These are phyloP conservation scores for Daktulosphaira vitifoliae DNA, from an alignment of 1,140 invertebrate genomes.

Conservation along the genomic window DNA sequence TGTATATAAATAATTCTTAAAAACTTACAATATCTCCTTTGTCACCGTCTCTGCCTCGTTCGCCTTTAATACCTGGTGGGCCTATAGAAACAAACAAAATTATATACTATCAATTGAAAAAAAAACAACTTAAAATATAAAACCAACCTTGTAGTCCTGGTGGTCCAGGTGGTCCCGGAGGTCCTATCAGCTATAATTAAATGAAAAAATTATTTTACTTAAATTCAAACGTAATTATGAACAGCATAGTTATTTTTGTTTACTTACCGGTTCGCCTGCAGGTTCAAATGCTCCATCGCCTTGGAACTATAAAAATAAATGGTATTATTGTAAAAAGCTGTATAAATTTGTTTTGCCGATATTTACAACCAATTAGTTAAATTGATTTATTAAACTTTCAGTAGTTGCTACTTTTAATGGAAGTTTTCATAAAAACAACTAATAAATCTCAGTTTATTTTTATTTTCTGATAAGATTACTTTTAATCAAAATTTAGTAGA, in stretches of 20 bases:
- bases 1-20: too few relatives aligned
- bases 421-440: too few relatives aligned
- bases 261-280: constrained; percentile 18
- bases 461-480: too few relatives aligned
- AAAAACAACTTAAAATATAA: too few relatives aligned
- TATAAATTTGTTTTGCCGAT: too few relatives aligned
- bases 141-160: constrained; percentile 55
- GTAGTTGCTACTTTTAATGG: too few relatives aligned
- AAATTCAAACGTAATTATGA: neutral
- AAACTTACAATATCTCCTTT: constrained; percentile 78
- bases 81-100: constrained; percentile 40
- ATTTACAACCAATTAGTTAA: too few relatives aligned
- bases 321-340: too few relatives aligned
- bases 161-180: constrained; percentile 64
- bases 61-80: constrained; percentile 81
- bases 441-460: too few relatives aligned
- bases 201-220: constrained; percentile 10
- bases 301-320: constrained; percentile 22
- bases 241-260: neutral
- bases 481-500: too few relatives aligned
- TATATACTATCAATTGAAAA: too few relatives aligned
- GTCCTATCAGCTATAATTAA: constrained; percentile 51
- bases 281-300: constrained; percentile 20
- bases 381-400: too few relatives aligned
- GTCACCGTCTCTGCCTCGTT: constrained; percentile 70